Evolutionary conservation across 2,797 vertebrate species (phyloP).

Genomic region (Accipiter badius): DNA sequence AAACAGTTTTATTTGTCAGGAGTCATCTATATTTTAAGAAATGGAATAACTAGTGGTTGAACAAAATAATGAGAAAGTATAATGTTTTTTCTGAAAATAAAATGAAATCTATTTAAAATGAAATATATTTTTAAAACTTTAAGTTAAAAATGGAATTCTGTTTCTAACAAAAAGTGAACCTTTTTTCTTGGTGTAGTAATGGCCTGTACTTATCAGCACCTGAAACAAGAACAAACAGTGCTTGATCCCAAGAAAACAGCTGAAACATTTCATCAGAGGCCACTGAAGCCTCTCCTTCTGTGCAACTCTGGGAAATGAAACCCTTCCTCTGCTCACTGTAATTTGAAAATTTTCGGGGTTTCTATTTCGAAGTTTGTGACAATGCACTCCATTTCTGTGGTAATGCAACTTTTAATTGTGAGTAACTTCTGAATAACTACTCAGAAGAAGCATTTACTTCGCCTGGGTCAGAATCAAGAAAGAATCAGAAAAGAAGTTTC

Average conservation of each 20-base stretch:
- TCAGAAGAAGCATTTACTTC: not conserved
- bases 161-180: not conserved
- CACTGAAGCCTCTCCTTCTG: not conserved
- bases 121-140: not conserved
- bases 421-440: not conserved
- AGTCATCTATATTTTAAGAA: not conserved
- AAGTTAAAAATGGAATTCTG: not conserved
- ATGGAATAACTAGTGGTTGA: not conserved
- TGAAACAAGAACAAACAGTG: not conserved
- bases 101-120: not conserved
- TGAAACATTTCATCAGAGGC: not conserved
- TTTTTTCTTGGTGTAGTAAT: not conserved
- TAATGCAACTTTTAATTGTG: not conserved
- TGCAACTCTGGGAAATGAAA: not conserved
- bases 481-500: not conserved
- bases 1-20: not conserved
- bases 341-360: not conserved
- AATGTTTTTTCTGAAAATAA: not conserved
- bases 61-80: not conserved
- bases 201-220: not conserved
- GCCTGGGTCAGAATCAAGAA: not conserved
- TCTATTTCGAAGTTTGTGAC: not conserved
- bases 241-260: not conserved
- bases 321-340: not conserved
- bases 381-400: not conserved